Percentiles rank a stretch among this genome's conserved stretches.
These are phyloP conservation scores for Henicopernis longicauda DNA, from an alignment of 2,113 vertebrate species.

Conservation along the genomic window DNA sequence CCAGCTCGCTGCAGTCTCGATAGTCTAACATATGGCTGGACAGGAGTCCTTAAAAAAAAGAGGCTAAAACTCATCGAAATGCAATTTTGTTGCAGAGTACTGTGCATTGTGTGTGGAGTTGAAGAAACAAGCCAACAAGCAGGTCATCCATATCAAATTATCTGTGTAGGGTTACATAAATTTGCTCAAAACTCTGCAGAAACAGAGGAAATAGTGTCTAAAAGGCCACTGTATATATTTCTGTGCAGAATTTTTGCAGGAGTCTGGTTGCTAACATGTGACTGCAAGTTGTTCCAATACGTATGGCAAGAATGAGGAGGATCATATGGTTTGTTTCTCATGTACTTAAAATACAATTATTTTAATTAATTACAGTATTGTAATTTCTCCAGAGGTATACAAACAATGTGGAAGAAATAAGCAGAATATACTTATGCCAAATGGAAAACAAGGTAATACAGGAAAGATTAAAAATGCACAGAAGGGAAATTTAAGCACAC, in stretches of 20 bases:
- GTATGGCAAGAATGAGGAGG: background rate
- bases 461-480: background rate
- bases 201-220: background rate
- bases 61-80: background rate
- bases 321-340: slow-evolving; percentile 22
- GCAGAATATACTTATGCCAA: background rate
- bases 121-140: background rate
- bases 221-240: background rate
- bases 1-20: background rate
- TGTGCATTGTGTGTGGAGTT: background rate
- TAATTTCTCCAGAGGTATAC: slow-evolving; percentile 1
- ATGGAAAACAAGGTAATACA: slow-evolving; percentile 1
- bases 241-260: background rate
- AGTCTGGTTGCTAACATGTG: background rate
- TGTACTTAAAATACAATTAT: slow-evolving; percentile 23
- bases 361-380: slow-evolving; percentile 29
- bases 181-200: background rate
- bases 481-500: slow-evolving; percentile 9
- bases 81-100: background rate
- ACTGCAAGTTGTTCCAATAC: background rate
- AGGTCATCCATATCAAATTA: background rate
- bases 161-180: background rate
- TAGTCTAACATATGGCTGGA: background rate
- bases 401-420: slow-evolving; percentile 32
- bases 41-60: background rate